Conservation (phyloP, 2,797 vertebrate species). For the Danio tinwini region DNA sequence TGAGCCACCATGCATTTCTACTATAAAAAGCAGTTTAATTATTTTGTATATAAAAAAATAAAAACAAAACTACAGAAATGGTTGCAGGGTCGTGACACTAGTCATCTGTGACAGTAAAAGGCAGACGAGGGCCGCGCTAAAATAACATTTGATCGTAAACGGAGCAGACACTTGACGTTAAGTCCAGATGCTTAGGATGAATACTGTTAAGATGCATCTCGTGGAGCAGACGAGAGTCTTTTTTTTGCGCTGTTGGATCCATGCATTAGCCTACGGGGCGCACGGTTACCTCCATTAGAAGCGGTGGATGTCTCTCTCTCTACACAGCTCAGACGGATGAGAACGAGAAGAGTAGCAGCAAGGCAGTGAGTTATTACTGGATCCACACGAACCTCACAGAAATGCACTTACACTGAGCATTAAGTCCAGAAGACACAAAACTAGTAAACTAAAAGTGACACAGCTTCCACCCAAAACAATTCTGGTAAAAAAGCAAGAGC, state of each 20-base stretch:
- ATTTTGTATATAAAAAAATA: constrained; percentile 72
- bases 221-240: constrained; percentile 59
- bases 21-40: constrained; percentile 90
- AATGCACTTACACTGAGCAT: constrained; percentile 61
- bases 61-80: constrained; percentile 78
- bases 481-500: constrained; percentile 74
- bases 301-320: constrained; percentile 64
- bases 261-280: constrained; percentile 74
- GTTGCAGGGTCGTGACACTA: constrained; percentile 75
- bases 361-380: constrained; percentile 71
- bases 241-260: constrained; percentile 42
- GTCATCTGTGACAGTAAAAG: constrained; percentile 60
- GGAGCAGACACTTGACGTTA: constrained; percentile 48
- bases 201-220: constrained; percentile 72
- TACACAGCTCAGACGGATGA: constrained; percentile 63
- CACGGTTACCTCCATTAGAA: constrained; percentile 69
- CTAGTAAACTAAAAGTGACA: constrained; percentile 51
- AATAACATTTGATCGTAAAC: constrained; percentile 54
- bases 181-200: constrained; percentile 58
- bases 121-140: constrained; percentile 42
- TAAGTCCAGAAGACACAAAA: constrained; percentile 55
- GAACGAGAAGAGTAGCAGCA: constrained; percentile 76
- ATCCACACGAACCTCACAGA: constrained; percentile 54
- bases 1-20: constrained; percentile 80
- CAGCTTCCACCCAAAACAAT: constrained; percentile 66